A percentile compares a stretch with the other conserved stretches of the same genome.
phyloP scores from a whole-genome alignment of 2,113 vertebrate genomes.

The Gyps fulvus region DNA sequence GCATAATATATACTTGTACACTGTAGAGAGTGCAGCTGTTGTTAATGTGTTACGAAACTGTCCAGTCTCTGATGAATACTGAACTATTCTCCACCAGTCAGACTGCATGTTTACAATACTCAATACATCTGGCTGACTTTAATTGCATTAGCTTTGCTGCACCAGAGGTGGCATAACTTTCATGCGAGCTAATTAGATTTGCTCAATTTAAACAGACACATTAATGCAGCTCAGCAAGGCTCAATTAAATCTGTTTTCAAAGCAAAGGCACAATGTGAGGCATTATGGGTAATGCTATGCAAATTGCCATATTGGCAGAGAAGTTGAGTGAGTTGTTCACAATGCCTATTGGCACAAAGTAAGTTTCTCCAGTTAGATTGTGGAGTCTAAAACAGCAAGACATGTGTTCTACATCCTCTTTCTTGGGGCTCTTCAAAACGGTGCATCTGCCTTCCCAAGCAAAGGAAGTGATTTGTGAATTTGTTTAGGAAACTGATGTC shows the following conservation, averaged over 20 bases:
- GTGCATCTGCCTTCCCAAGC: constrained; percentile 2
- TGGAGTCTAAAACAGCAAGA: constrained; percentile 51
- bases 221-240: constrained; percentile 75
- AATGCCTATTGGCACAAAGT: constrained; percentile 62
- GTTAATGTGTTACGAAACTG: constrained; percentile 38
- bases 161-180: constrained; percentile 79
- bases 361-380: constrained; percentile 39
- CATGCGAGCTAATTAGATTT: constrained; percentile 76
- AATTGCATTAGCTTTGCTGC: constrained; percentile 73
- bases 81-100: constrained; percentile 60
- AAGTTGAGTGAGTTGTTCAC: constrained; percentile 53
- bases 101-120: constrained; percentile 66
- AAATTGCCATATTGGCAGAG: constrained; percentile 71
- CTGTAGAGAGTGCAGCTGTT: constrained; percentile 17
- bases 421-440: constrained; percentile 43
- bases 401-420: not conserved
- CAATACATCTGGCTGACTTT: constrained; percentile 73
- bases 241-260: constrained; percentile 78
- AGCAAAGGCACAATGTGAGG: constrained; percentile 67
- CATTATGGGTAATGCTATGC: constrained; percentile 74
- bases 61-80: constrained; percentile 53
- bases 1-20: not conserved
- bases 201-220: constrained; percentile 76
- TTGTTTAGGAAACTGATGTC: constrained; percentile 17
- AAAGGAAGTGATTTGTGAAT: constrained; percentile 30